Evolutionary conservation across 2,797 vertebrate genomes (phyloP).

Genomic region (Peromyscus eremicus): DNA sequence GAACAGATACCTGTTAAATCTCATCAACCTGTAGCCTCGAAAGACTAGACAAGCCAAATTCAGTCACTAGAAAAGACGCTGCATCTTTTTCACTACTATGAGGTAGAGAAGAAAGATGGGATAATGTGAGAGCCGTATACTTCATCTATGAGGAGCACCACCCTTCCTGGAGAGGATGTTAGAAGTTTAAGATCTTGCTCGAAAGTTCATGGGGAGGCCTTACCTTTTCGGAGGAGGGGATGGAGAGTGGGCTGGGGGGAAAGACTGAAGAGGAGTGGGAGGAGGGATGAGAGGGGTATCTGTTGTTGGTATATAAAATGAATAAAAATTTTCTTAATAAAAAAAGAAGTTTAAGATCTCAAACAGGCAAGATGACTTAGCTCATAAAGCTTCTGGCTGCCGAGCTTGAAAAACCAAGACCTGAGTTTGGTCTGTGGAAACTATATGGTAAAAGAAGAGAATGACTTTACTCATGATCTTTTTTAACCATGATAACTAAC

Average conservation of each 20-base stretch:
- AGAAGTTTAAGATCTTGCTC: not conserved
- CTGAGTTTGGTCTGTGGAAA: fast-evolving
- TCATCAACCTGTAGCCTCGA: not conserved
- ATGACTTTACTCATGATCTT: not conserved
- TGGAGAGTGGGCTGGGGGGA: too few species aligned
- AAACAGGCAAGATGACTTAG: not conserved
- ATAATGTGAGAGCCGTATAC: fast-evolving
- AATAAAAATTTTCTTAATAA: too few species aligned
- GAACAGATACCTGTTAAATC: not conserved
- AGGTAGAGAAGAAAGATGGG: fast-evolving
- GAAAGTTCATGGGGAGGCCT: too few species aligned
- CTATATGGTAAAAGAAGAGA: not conserved
- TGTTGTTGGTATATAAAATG: too few species aligned
- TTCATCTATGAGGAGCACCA: not conserved
- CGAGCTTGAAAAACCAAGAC: not conserved
- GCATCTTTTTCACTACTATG: fast-evolving
- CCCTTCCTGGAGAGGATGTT: fast-evolving
- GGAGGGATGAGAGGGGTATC: too few species aligned
- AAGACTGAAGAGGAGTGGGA: too few species aligned
- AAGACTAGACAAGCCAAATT: not conserved
- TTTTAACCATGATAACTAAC: too few species aligned
- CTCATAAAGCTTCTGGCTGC: not conserved
- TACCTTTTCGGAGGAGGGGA: too few species aligned
- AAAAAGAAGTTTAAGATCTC: not conserved
- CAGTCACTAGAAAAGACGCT: not conserved